Base-by-base conservation (phyloP, 2,888 invertebrate genomes). In the Dromius quadrimaculatus region DNA sequence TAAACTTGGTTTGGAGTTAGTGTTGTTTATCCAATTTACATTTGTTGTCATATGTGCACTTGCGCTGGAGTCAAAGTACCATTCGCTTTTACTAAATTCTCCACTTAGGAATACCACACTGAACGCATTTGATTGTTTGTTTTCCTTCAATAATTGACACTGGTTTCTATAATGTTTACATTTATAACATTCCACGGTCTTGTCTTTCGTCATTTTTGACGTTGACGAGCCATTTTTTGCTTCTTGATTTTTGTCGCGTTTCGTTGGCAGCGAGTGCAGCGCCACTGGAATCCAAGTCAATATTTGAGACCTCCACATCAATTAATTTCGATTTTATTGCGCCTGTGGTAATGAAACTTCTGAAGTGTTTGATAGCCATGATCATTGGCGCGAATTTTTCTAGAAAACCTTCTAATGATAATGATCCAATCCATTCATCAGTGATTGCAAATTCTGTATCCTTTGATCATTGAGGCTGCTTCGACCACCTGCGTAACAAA, bases 371-470 rank as follows among this genome's bases (percentile, higher is more conserved):
- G 11, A 61, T 17, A 1, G 61, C 38, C 11, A 71, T 50, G 4
- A 71, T 45, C 68, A 71, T 62, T 5, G 71, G 62, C 8, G 50
- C 20, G 41, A 62, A 71, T n/a, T 23, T 15, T 47, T 68, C 72
- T 23, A 64, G 64, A 15, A 71, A 50, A 47, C 50, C 71, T n/a
- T 38, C 66, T 50, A 66, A 47, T 8, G 68, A 28, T 11, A 71
- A 43, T n/a, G 19, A 43, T 13, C n/a, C n/a, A n/a, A n/a, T n/a
- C n/a, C n/a, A n/a, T n/a, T n/a, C n/a, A n/a, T n/a, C n/a, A n/a
- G n/a, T n/a, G n/a, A n/a, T n/a, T n/a, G n/a, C n/a, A n/a, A n/a
- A 47, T n/a, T 57, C 69, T 17, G 72, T 72, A 28, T 68, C 23
- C 5, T 20, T 20, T 13, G 71, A 43, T 38, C 61, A 70, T 28